A percentile compares a stretch with the other conserved stretches of the same genome.
phyloP scores from a whole-genome alignment of 1,140 invertebrate species.

The Archivesica marissinica region DNA sequence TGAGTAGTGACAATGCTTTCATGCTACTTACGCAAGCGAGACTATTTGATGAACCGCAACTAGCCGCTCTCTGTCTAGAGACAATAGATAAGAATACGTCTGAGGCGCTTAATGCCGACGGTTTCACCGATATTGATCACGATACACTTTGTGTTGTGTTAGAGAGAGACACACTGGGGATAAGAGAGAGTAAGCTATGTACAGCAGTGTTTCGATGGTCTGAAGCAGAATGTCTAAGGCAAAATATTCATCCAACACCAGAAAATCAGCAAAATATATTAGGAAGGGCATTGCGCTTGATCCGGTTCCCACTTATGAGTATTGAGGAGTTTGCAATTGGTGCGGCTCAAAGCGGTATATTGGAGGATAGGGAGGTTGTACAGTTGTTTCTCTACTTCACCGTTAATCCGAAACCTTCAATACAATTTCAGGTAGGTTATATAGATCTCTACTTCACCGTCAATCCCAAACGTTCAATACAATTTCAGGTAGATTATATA shows the following conservation, averaged over 20 bases:
- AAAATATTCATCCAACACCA: constrained; percentile 88
- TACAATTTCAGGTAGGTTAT: constrained; percentile 86
- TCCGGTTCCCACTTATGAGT: constrained; percentile 94
- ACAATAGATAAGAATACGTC: constrained; percentile 94
- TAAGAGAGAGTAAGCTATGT: constrained; percentile 93
- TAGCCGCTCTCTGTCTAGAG: constrained; percentile 92
- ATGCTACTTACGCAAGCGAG: constrained; percentile 91
- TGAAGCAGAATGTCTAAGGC: constrained; percentile 90
- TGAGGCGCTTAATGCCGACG: constrained; percentile 92
- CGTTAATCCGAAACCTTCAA: constrained; percentile 90
- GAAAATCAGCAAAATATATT: constrained; percentile 90
- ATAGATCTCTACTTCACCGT: constrained; percentile 93
- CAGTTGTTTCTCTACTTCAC: constrained; percentile 93
- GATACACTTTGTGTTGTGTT: constrained; percentile 92
- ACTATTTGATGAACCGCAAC: constrained; percentile 92
- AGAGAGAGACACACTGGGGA: constrained; percentile 92
- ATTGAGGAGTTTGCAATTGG: constrained; percentile 94
- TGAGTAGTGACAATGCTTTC: constrained; percentile 94
- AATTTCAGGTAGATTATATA: constrained; percentile 85
- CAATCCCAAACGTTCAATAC: constrained; percentile 89
- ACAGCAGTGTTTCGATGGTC: constrained; percentile 90
- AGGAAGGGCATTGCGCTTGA: constrained; percentile 88
- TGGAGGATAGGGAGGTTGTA: constrained; percentile 91
- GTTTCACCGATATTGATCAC: constrained; percentile 94
- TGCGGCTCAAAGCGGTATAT: constrained; percentile 88